These are phyloP conservation scores for Poeciliopsis turneri DNA, from an alignment of 2,797 vertebrate genomes.

Conservation along the genomic window DNA sequence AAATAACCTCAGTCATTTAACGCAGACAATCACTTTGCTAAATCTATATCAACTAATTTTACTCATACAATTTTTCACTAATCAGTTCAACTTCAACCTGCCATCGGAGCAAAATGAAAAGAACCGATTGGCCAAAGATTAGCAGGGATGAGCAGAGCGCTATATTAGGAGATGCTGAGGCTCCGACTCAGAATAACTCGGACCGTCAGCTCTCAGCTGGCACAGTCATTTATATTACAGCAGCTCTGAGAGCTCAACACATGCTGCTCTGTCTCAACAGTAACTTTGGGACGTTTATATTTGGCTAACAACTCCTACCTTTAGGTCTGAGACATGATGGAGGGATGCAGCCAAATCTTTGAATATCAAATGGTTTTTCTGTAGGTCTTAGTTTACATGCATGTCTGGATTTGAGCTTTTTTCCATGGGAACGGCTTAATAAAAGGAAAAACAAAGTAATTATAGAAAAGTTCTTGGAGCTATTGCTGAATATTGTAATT, in stretches of 20 bases:
- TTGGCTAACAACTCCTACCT: not conserved
- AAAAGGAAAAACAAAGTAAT: not conserved
- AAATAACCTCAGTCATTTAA: not conserved
- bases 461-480: not conserved
- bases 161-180: constrained; percentile 80
- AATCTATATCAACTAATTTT: not conserved
- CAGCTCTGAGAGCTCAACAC: constrained; percentile 12
- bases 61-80: constrained; percentile 6
- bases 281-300: not conserved
- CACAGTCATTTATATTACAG: constrained; percentile 54
- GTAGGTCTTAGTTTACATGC: not conserved
- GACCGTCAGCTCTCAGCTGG: constrained; percentile 69
- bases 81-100: not conserved
- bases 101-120: not conserved
- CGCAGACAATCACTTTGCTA: not conserved
- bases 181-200: constrained; percentile 69
- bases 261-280: not conserved
- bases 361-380: not conserved
- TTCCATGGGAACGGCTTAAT: not conserved
- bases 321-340: not conserved
- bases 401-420: not conserved
- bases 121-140: not conserved
- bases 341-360: not conserved
- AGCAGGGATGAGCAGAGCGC: constrained; percentile 28
- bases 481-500: not conserved